Conservation (phyloP, 1,140 invertebrate genomes). For the Leptonema lineaticorne region DNA sequence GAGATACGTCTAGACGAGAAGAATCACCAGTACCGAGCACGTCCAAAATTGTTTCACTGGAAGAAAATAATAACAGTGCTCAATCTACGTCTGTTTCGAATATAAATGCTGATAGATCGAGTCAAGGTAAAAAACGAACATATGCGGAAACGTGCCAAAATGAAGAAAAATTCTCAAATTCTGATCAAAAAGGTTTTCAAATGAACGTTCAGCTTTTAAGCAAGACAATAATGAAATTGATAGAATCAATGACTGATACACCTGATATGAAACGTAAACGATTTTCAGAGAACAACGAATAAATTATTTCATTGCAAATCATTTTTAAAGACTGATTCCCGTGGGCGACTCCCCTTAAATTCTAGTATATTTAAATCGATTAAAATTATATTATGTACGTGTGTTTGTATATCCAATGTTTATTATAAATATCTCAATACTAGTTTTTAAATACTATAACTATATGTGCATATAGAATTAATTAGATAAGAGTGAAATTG, state of each 20-base stretch:
- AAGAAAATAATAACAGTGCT: background rate
- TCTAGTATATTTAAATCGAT: too few species aligned
- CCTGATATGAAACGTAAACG: background rate
- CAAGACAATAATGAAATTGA: slow-evolving; percentile 12
- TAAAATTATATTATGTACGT: too few species aligned
- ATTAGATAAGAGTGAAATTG: too few species aligned
- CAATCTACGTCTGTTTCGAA: background rate
- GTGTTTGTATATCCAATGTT: too few species aligned
- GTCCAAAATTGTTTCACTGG: background rate
- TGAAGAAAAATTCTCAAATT: background rate
- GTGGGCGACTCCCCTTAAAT: too few species aligned
- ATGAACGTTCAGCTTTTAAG: slow-evolving; percentile 7
- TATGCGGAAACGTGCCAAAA: background rate
- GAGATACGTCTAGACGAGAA: background rate
- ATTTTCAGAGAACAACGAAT: background rate
- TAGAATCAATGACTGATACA: background rate
- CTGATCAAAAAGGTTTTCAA: background rate
- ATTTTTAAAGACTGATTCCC: background rate
- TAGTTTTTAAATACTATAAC: too few species aligned
- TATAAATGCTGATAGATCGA: background rate
- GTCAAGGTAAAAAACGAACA: slow-evolving; percentile 6
- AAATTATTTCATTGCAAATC: too few species aligned
- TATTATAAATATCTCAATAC: too few species aligned
- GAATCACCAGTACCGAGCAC: background rate
- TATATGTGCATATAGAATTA: too few species aligned